A percentile compares a stretch with the other conserved stretches of the same genome.
These are phyloP conservation scores for Galendromus occidentalis DNA, from an alignment of 1,140 invertebrate species.

Conservation along the genomic window DNA sequence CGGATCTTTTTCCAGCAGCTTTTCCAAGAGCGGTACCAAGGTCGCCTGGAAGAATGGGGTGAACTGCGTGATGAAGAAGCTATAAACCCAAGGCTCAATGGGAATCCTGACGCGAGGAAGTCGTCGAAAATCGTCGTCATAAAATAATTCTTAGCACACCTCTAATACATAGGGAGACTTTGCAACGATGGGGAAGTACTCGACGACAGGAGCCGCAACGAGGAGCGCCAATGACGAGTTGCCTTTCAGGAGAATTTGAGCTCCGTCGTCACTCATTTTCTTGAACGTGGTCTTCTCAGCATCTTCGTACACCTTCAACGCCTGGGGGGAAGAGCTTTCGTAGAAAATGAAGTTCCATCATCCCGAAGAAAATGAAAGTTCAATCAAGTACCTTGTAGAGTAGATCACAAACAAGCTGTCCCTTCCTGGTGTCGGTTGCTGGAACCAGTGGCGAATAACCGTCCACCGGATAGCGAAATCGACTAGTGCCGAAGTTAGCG, in stretches of 20 bases:
- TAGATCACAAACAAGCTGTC: background rate
- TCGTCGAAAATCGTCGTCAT: no score
- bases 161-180: background rate
- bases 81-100: no score
- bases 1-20: background rate
- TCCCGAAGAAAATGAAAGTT: background rate
- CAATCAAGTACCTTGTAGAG: background rate
- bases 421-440: constrained; percentile 12
- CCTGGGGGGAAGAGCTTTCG: background rate
- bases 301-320: background rate
- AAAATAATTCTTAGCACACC: background rate
- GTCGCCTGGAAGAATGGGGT: background rate
- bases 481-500: constrained; percentile 55
- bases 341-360: background rate
- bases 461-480: constrained; percentile 45
- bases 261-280: background rate
- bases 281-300: background rate
- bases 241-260: background rate
- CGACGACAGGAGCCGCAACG: background rate
- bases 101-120: no score
- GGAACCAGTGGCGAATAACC: constrained; percentile 44
- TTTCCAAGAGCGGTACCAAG: background rate
- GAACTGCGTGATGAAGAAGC: background rate
- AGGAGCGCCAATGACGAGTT: background rate
- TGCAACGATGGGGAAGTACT: background rate